phyloP scores from a whole-genome alignment of 1,140 invertebrate genomes.

The Stegodyphus mimosarum region DNA sequence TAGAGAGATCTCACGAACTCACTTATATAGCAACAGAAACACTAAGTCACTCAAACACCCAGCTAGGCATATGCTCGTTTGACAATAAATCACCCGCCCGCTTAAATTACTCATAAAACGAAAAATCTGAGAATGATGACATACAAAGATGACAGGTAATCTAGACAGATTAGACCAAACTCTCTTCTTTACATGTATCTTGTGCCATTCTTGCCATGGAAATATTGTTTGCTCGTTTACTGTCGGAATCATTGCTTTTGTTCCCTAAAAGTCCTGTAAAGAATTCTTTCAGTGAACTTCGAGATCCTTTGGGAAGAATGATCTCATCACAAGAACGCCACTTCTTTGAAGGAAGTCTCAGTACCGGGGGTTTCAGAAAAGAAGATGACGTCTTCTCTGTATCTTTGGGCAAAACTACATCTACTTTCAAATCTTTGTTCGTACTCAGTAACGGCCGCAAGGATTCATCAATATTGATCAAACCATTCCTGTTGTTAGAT shows the following conservation, averaged over 20 bases:
- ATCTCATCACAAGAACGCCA: slow-evolving; percentile 59
- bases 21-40: too few species aligned
- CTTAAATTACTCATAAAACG: too few species aligned
- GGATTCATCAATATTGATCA: slow-evolving; percentile 45
- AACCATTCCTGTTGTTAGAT: slow-evolving; percentile 35
- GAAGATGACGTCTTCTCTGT: slow-evolving; percentile 4
- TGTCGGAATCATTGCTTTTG: slow-evolving; percentile 23
- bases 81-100: too few species aligned
- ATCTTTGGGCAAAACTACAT: slow-evolving; percentile 9
- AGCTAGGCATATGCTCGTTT: too few species aligned
- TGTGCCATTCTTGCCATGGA: slow-evolving; percentile 20
- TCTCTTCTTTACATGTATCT: slow-evolving; percentile 36
- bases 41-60: too few species aligned
- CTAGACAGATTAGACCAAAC: slow-evolving; percentile 10
- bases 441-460: slow-evolving; percentile 27
- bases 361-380: slow-evolving; percentile 23
- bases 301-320: slow-evolving; percentile 30
- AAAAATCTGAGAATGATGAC: too few species aligned
- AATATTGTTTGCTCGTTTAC: slow-evolving; percentile 41
- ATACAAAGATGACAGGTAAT: background rate
- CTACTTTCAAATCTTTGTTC: slow-evolving; percentile 23
- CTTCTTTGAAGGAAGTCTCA: slow-evolving; percentile 46
- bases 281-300: slow-evolving; percentile 51
- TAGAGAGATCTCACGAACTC: too few species aligned
- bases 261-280: slow-evolving; percentile 41